A percentile compares a stretch with the other conserved stretches of the same genome.
phyloP scores from a whole-genome alignment of 2,888 invertebrate species.

The Odontomyia ornata region DNA sequence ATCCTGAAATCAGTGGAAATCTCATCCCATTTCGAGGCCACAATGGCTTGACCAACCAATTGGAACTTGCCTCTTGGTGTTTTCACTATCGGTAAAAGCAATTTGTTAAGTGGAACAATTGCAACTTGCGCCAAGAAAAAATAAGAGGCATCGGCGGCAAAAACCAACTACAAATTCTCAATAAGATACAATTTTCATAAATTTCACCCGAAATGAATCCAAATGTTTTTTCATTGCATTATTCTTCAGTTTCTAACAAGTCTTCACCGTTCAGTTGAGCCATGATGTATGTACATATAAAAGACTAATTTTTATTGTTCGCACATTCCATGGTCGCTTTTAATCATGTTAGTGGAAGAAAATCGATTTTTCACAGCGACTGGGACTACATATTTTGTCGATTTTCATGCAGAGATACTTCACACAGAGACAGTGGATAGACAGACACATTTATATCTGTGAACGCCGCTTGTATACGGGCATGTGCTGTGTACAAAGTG shows the following conservation, averaged over 20 bases:
- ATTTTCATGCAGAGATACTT: neutral
- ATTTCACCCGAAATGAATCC: constrained; percentile 10
- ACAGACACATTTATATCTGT: too few relatives aligned
- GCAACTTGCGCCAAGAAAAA: neutral
- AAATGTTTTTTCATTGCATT: too few relatives aligned
- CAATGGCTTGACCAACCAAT: neutral
- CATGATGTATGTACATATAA: neutral
- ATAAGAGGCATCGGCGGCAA: neutral
- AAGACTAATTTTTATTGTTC: constrained; percentile 6
- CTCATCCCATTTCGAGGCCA: neutral
- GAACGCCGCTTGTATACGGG: too few relatives aligned
- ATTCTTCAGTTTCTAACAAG: neutral
- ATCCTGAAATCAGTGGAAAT: neutral
- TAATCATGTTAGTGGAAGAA: constrained; percentile 13
- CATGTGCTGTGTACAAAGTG: neutral
- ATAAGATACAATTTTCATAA: constrained; percentile 7
- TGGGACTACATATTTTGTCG: constrained; percentile 1
- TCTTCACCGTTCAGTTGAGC: neutral
- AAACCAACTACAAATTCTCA: neutral
- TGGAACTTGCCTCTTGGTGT: neutral
- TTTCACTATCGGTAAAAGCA: constrained; percentile 10
- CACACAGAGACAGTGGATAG: neutral
- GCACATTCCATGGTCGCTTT: constrained; percentile 7
- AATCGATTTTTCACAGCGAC: neutral
- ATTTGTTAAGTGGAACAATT: neutral